phyloP scores from a whole-genome alignment of 2,797 vertebrate species.

The Spinibarbus caldwelli region DNA sequence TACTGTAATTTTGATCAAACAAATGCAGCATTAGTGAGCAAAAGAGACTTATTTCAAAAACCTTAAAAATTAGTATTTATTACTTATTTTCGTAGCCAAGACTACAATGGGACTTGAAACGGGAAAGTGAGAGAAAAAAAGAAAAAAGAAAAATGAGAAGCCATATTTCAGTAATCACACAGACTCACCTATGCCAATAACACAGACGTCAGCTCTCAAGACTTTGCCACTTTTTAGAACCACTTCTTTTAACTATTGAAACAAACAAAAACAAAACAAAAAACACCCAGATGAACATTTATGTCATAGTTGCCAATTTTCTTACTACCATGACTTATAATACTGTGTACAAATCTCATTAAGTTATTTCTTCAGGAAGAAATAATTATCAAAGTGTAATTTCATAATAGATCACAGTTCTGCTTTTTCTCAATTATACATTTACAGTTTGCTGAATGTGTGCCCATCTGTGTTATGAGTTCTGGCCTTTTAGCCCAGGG shows the following conservation, averaged over 20 bases:
- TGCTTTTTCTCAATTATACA: neutral
- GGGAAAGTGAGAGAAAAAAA: neutral
- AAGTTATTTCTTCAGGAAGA: neutral
- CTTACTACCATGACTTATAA: neutral
- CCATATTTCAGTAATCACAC: too few relatives aligned
- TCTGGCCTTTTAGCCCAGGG: neutral
- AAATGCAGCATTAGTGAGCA: neutral
- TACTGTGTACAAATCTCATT: neutral
- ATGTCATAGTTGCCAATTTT: neutral
- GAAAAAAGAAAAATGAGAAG: neutral
- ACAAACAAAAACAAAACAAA: slow-evolving; percentile 18
- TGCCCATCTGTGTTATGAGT: neutral
- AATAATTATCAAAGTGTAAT: neutral
- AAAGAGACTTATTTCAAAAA: neutral
- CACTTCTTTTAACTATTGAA: slow-evolving; percentile 91
- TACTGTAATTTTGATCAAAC: neutral
- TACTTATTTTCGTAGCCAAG: neutral
- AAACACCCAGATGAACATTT: slow-evolving; percentile 22
- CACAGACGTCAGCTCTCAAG: slow-evolving; percentile 92
- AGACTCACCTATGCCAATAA: slow-evolving; percentile 91
- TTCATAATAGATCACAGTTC: slow-evolving; percentile 13
- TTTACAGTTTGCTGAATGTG: neutral
- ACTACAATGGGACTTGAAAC: neutral
- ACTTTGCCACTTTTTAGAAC: slow-evolving; percentile 97
- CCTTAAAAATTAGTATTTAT: neutral